Evolutionary conservation across 2,797 vertebrate species (phyloP), one percentile per base, ranked within the genome.

Genomic region (Cyprinella venusta): DNA sequence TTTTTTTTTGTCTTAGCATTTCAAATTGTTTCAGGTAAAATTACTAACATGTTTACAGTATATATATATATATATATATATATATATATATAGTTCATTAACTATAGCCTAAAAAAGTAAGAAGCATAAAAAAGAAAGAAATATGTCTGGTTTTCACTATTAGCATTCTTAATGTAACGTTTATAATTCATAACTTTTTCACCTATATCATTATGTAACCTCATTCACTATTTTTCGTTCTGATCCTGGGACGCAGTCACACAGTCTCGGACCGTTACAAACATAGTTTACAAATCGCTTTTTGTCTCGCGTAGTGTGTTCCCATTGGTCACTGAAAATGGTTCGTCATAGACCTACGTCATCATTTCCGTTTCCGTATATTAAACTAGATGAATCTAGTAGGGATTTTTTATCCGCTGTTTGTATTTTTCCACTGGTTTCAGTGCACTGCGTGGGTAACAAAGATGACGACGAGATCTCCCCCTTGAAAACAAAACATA

Each of bases 341-440:
- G 9, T 26, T 6, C 40, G 68, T 71, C 50, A 80, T 61, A 36
- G 84, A 12, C 1, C 30, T 50, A 87, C 90, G 91, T 93, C 92
- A 94, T 81, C 45, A 52, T 87, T 93, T 90, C 91, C 90, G 8
- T 72, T 90, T 92, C 89, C 88, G 81, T 65, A n/a, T 63, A 38
- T 76, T 33, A 69, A 24, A 21, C 42, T 8, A 24, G 67, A 69
- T 65, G 4, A 40, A n/a, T 36, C n/a, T 59, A 21, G 40, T 19
- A 68, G 18, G 42, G 48, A 5, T 76, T 67, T 30, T 59, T 52
- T 42, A n/a, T 33, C 2, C 13, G 50, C 13, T 52, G 33, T 67
- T 65, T 54, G 48, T 21, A 16, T 52, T 56, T 10, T 40, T 54
- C 33, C 21, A 30, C 56, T 30, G 24, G 6, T 54, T 42, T 63